Percentiles rank a stretch among this genome's conserved stretches.
Evolutionary conservation across 2,113 vertebrate genomes (phyloP).

Genomic region (Pimephales promelas): DNA sequence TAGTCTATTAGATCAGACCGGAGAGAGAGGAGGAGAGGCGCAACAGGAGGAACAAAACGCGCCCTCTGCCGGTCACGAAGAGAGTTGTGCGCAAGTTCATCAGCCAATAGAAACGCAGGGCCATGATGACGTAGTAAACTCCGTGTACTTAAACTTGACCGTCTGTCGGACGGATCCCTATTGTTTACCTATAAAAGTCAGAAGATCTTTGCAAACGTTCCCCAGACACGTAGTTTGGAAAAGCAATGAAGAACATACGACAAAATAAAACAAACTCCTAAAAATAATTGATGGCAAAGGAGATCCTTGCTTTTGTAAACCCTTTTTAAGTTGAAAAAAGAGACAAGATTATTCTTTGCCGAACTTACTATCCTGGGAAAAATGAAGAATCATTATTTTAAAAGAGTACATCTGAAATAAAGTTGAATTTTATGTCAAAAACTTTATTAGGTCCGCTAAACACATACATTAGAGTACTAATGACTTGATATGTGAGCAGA

Average conservation of each 20-base stretch:
- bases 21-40: neutral
- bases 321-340: neutral
- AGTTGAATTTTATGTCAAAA: neutral
- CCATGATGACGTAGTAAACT: neutral
- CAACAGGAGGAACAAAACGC: conserved; percentile 17
- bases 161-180: neutral
- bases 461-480: neutral
- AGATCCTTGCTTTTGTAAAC: neutral
- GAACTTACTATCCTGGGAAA: too few species aligned
- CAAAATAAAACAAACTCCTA: neutral
- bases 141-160: conserved; percentile 8
- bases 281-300: neutral
- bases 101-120: conserved; percentile 4
- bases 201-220: neutral
- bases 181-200: neutral
- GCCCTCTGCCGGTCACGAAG: conserved; percentile 11
- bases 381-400: neutral
- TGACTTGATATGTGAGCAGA: neutral
- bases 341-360: neutral
- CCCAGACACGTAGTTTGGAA: neutral
- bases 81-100: neutral
- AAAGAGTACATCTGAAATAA: neutral
- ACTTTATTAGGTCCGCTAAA: neutral
- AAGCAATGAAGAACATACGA: neutral
- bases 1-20: neutral